Evolutionary conservation across 2,888 invertebrate species (phyloP).

Genomic region (Dynastes grantii): DNA sequence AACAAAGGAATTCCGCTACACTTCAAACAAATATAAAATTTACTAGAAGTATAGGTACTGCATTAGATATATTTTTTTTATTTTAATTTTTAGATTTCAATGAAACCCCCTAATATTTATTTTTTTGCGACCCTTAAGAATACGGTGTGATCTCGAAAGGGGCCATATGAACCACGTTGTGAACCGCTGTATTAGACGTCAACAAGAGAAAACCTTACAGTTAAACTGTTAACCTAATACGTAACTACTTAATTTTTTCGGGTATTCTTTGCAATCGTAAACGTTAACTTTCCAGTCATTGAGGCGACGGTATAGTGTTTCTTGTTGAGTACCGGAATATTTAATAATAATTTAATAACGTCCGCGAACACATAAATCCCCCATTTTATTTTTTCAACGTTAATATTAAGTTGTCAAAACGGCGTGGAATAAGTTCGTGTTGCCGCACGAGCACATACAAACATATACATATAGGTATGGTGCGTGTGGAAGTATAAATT

Average conservation of each 20-base stretch:
- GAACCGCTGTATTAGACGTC: too few species aligned
- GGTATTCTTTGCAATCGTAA: constrained; percentile 16
- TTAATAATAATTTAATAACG: constrained; percentile 46
- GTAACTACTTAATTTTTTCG: constrained; percentile 11
- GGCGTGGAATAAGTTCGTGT: constrained; percentile 16
- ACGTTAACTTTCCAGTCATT: constrained; percentile 7
- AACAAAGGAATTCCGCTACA: too few species aligned
- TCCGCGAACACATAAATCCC: constrained; percentile 34
- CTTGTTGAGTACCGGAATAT: constrained; percentile 38
- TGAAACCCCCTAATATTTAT: too few species aligned
- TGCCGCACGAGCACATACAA: not conserved
- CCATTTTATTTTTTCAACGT: constrained; percentile 38
- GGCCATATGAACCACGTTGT: too few species aligned
- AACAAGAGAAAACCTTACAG: not conserved
- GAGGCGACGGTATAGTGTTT: constrained; percentile 26
- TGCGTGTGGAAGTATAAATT: constrained; percentile 42
- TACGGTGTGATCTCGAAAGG: too few species aligned
- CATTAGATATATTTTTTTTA: too few species aligned
- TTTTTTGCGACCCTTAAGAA: too few species aligned
- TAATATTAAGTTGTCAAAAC: constrained; percentile 50
- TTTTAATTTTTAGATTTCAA: too few species aligned
- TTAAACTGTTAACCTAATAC: constrained; percentile 6
- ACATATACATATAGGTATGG: not conserved
- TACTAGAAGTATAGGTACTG: too few species aligned
- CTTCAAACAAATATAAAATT: too few species aligned